Conservation (phyloP, 2,797 vertebrate genomes). For the Miichthys miiuy region DNA sequence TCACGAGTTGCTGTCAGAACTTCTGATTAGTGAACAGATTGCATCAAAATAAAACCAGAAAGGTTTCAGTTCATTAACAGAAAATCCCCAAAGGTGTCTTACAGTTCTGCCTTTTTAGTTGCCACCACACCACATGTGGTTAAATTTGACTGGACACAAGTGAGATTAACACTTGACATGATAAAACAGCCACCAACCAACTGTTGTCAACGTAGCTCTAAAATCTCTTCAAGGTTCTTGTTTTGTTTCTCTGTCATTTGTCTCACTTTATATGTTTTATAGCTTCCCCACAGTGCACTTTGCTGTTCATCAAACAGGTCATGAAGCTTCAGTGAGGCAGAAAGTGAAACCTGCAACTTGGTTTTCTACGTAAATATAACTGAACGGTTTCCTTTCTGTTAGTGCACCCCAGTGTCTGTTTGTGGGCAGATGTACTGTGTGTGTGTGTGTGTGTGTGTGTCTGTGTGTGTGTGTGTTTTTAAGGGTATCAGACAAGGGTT, state of each 20-base stretch:
- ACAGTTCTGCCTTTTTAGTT: neutral
- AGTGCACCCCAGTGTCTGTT: neutral
- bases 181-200: neutral
- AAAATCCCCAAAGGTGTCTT: neutral
- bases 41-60: neutral
- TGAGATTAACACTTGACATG: neutral
- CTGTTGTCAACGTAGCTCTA: neutral
- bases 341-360: slow-evolving; percentile 19
- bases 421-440: neutral
- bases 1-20: neutral
- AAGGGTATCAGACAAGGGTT: neutral
- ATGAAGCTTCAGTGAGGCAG: neutral
- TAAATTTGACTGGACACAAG: neutral
- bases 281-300: neutral
- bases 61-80: slow-evolving; percentile 10
- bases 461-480: neutral
- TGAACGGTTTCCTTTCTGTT: slow-evolving; percentile 23
- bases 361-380: slow-evolving; percentile 13
- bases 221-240: too few relatives aligned
- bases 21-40: too few relatives aligned
- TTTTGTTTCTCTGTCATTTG: neutral
- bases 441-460: neutral
- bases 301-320: neutral
- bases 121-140: neutral
- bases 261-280: neutral